These are phyloP conservation scores for Pteruthius melanotis DNA, from an alignment of 2,113 vertebrate genomes.

Conservation along the genomic window DNA sequence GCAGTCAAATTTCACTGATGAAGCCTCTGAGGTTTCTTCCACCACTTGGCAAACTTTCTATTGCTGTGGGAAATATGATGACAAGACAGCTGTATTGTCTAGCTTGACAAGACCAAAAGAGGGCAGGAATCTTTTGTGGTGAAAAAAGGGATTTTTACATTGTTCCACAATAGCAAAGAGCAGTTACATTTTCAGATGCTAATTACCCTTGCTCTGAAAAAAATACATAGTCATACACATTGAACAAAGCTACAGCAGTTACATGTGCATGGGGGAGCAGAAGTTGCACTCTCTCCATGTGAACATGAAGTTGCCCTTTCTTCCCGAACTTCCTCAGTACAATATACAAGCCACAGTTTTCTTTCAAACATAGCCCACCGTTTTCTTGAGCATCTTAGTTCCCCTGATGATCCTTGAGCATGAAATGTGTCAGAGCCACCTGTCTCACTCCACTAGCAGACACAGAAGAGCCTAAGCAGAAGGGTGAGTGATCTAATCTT, in stretches of 20 bases:
- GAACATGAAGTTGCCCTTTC: not conserved
- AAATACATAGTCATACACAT: not conserved
- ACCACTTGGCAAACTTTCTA: not conserved
- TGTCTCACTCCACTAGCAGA: not conserved
- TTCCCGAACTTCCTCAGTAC: not conserved
- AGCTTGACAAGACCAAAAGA: constrained; percentile 40
- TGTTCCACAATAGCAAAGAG: not conserved
- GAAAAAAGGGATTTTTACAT: constrained; percentile 15
- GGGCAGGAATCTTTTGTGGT: constrained; percentile 18
- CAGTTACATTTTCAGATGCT: constrained; percentile 37
- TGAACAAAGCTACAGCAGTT: constrained; percentile 33
- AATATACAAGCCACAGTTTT: not conserved
- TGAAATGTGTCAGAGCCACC: not conserved
- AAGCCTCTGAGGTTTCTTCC: not conserved
- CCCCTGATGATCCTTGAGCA: not conserved
- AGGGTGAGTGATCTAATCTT: not conserved
- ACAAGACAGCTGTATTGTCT: constrained; percentile 41
- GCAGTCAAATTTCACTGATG: not conserved
- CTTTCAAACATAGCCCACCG: not conserved
- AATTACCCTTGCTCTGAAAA: constrained; percentile 35
- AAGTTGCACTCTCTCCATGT: not conserved
- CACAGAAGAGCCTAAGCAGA: not conserved
- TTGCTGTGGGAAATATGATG: not conserved
- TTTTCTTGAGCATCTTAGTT: not conserved
- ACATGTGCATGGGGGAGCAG: not conserved